Evolutionary conservation across 2,797 vertebrate species (phyloP).

Genomic region (Uromys caudimaculatus): DNA sequence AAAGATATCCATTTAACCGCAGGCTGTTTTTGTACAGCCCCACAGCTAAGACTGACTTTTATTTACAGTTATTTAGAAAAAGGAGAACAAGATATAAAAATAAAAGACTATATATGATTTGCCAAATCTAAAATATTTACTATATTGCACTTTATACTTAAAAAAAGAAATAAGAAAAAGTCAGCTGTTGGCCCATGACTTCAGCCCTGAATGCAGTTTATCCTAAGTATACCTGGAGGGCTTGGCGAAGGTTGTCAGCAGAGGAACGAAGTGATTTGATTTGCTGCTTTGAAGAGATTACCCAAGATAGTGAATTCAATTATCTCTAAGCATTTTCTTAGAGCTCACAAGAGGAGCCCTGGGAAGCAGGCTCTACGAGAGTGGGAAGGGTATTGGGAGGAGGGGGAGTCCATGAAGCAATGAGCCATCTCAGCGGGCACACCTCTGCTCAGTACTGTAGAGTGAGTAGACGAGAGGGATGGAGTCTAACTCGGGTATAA

Average conservation of each 20-base stretch:
- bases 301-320: slow-evolving; percentile 59
- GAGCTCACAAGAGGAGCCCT: not conserved
- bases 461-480: not conserved
- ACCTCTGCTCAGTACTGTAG: not conserved
- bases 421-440: not conserved
- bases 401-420: not conserved
- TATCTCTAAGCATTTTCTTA: slow-evolving; percentile 60
- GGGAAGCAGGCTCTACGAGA: not conserved
- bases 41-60: slow-evolving; percentile 62
- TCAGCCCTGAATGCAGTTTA: not conserved
- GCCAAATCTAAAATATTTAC: slow-evolving; percentile 54
- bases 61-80: not conserved
- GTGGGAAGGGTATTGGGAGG: not conserved
- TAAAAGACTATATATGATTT: slow-evolving; percentile 32
- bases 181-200: not conserved
- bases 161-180: not conserved
- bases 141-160: not conserved
- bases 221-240: slow-evolving; percentile 27
- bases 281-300: slow-evolving; percentile 67
- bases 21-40: slow-evolving; percentile 52
- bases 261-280: slow-evolving; percentile 43
- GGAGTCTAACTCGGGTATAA: not conserved
- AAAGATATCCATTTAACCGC: not conserved
- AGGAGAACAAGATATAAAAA: slow-evolving; percentile 21
- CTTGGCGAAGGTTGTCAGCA: not conserved